Percentiles rank a stretch among this genome's conserved stretches.
Evolutionary conservation across 30 jellyfish, hydroid and myxozoan genomes (phyloP).

Genomic region (Calvadosia cruxmelitensis): DNA sequence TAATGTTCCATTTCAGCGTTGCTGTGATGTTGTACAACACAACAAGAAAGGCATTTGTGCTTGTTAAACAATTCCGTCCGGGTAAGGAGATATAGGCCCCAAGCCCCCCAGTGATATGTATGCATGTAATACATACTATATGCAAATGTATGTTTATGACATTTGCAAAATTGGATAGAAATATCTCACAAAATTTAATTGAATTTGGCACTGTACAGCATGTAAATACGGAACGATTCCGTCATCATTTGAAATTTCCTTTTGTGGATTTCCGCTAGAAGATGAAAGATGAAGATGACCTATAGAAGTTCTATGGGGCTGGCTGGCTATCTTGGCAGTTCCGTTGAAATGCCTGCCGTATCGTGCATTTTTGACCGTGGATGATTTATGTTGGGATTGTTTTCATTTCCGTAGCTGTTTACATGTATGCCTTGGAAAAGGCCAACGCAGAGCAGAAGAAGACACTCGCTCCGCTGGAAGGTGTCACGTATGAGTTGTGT

Average conservation of each 20-base stretch:
- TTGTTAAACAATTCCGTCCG: constrained; percentile 87
- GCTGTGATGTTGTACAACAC: constrained; percentile 57
- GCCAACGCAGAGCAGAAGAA: neutral
- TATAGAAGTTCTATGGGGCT: no score
- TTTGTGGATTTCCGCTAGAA: no score
- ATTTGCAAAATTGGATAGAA: no score
- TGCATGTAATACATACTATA: no score
- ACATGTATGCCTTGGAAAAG: neutral
- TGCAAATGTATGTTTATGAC: no score
- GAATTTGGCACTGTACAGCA: no score
- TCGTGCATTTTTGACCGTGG: neutral
- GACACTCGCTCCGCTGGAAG: constrained; percentile 1
- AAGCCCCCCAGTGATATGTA: no score
- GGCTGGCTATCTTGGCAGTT: no score
- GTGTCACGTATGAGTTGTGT: constrained; percentile 84
- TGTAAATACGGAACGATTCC: no score
- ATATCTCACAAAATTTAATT: no score
- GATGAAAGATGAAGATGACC: no score
- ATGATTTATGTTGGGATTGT: neutral
- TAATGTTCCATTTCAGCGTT: constrained; percentile 37
- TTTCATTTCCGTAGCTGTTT: constrained; percentile 1
- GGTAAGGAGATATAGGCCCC: constrained; percentile 17
- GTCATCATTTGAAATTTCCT: neutral
- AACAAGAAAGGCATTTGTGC: constrained; percentile 67
- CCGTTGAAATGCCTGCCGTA: no score